Evolutionary conservation across 2,113 vertebrate species (phyloP).

Genomic region (Urocolius indicus): DNA sequence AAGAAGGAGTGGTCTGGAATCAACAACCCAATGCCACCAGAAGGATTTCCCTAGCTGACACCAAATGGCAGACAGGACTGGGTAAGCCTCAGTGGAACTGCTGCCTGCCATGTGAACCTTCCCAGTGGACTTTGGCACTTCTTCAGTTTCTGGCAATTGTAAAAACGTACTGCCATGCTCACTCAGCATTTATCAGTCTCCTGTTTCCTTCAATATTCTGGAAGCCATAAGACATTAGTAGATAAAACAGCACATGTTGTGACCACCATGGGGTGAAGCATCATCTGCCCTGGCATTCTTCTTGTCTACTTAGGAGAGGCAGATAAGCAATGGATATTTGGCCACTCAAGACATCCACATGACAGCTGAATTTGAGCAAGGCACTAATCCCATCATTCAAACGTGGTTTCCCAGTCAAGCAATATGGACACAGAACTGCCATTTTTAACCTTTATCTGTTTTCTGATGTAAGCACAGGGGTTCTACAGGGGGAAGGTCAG

Average conservation of each 20-base stretch:
- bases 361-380: background rate
- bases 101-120: background rate
- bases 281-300: background rate
- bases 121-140: background rate
- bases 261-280: background rate
- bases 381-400: background rate
- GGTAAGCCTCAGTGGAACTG: background rate
- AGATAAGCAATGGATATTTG: background rate
- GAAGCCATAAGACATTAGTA: background rate
- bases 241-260: background rate
- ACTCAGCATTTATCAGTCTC: background rate
- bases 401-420: background rate
- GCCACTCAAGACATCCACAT: background rate
- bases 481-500: background rate
- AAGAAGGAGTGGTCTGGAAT: background rate
- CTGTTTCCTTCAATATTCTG: background rate
- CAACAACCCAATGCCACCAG: background rate
- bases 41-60: background rate
- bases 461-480: background rate
- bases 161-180: background rate
- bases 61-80: background rate
- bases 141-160: background rate
- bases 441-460: background rate
- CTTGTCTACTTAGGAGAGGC: background rate
- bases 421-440: background rate